phyloP scores from a whole-genome alignment of 2,797 vertebrate species.

The Sebastes variabilis region DNA sequence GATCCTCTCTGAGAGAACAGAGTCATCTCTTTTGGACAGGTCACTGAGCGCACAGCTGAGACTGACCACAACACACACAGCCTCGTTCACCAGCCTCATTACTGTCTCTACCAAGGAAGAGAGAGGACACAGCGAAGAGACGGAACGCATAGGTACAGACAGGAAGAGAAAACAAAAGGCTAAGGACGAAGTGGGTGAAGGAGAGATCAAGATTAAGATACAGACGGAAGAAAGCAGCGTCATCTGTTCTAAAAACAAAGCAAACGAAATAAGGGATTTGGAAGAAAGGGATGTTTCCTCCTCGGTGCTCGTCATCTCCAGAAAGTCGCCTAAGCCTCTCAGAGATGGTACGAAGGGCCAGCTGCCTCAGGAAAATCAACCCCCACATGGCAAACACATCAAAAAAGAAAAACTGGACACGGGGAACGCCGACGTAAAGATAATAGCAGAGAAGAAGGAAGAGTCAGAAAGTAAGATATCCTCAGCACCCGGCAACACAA shows the following conservation, averaged over 20 bases:
- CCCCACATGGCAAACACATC: conserved; percentile 71
- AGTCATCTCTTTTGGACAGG: conserved; percentile 61
- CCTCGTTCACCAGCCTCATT: conserved; percentile 77
- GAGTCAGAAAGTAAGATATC: conserved; percentile 45
- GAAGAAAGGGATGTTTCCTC: conserved; percentile 40
- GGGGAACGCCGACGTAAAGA: conserved; percentile 36
- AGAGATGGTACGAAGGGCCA: conserved; percentile 76
- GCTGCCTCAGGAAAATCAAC: conserved; percentile 80
- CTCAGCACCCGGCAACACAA: conserved; percentile 14
- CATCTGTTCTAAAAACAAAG: conserved; percentile 41
- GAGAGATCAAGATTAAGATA: conserved; percentile 65
- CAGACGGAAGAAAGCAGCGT: conserved; percentile 45
- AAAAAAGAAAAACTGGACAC: conserved; percentile 68
- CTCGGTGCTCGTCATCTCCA: conserved; percentile 32
- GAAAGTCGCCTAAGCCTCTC: conserved; percentile 48
- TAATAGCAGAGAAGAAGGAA: conserved; percentile 19
- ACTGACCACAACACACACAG: conserved; percentile 82
- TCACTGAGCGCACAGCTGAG: conserved; percentile 81
- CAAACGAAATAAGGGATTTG: conserved; percentile 26
- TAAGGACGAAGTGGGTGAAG: conserved; percentile 35
- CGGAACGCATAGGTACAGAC: conserved; percentile 13
- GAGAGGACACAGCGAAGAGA: conserved; percentile 26
- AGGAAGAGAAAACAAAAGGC: conserved; percentile 63
- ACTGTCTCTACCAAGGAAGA: conserved; percentile 68
- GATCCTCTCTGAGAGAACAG: conserved; percentile 24